These are phyloP conservation scores for Deilephila porcellus DNA, from an alignment of 2,888 invertebrate genomes.

Conservation along the genomic window DNA sequence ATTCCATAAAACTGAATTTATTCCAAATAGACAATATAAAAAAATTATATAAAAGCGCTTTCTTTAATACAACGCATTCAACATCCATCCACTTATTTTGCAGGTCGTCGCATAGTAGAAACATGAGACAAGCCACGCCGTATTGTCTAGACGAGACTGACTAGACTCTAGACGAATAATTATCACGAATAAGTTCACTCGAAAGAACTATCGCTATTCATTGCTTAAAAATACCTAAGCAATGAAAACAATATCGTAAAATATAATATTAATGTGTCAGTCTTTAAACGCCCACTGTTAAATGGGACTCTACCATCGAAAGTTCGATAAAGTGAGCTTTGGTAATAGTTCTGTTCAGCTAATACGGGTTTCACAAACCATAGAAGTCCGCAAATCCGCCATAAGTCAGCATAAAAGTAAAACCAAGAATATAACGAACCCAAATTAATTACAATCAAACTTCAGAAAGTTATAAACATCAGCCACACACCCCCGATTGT, in stretches of 20 bases:
- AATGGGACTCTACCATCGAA: too few species aligned
- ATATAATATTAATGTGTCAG: too few species aligned
- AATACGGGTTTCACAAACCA: too few species aligned
- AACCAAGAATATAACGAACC: background rate
- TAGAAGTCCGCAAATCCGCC: too few species aligned
- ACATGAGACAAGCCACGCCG: background rate
- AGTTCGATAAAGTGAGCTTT: too few species aligned
- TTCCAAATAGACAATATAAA: too few species aligned
- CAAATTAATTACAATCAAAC: background rate
- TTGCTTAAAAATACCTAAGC: too few species aligned
- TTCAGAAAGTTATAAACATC: background rate
- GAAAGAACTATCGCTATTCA: background rate
- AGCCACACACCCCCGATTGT: slow-evolving; percentile 9
- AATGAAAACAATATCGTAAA: background rate
- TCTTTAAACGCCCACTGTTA: too few species aligned
- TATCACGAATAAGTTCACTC: background rate
- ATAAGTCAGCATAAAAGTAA: too few species aligned
- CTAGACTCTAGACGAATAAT: background rate
- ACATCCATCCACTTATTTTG: background rate
- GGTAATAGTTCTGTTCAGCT: too few species aligned
- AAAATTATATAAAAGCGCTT: background rate
- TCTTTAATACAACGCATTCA: too few species aligned
- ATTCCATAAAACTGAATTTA: too few species aligned
- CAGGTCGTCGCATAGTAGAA: background rate
- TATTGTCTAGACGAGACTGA: background rate